These are phyloP conservation scores for Oscheius sp. DNA, from an alignment of 2,888 invertebrate genomes.

Conservation along the genomic window DNA sequence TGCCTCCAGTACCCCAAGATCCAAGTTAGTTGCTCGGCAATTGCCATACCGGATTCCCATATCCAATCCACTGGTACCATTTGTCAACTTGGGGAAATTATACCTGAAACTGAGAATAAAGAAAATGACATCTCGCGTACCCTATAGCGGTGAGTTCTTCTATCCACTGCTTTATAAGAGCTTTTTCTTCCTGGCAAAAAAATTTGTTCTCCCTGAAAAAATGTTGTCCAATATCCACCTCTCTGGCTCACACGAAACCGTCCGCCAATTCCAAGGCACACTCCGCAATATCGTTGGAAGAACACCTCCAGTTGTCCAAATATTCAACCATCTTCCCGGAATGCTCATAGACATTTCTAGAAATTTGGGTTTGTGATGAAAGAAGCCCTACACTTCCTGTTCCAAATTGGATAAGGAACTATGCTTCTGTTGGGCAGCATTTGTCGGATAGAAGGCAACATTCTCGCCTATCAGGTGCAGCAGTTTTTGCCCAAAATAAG, in stretches of 20 bases:
- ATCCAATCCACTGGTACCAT: background rate
- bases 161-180: slow-evolving; percentile 32
- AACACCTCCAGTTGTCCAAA: background rate
- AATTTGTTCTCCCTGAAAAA: slow-evolving; percentile 16
- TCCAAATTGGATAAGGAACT: slow-evolving; percentile 52
- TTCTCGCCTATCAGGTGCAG: slow-evolving; percentile 49
- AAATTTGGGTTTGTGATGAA: background rate
- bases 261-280: slow-evolving; percentile 44
- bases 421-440: slow-evolving; percentile 53
- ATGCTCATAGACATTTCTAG: background rate
- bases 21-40: slow-evolving; percentile 7
- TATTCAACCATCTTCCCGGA: background rate
- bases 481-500: slow-evolving; percentile 52
- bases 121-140: background rate
- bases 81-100: background rate
- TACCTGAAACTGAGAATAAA: background rate
- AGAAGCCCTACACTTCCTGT: slow-evolving; percentile 39
- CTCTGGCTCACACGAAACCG: background rate
- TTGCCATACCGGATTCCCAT: background rate
- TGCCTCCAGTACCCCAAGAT: no score
- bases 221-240: background rate
- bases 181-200: slow-evolving; percentile 42
- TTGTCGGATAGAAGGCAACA: no score
- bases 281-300: slow-evolving; percentile 5
- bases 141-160: slow-evolving; percentile 30